Evolutionary conservation across 92 coral and sea anemone species (phyloP), one percentile per base, ranked within the genome.

Genomic region (Siderastrea radians): DNA sequence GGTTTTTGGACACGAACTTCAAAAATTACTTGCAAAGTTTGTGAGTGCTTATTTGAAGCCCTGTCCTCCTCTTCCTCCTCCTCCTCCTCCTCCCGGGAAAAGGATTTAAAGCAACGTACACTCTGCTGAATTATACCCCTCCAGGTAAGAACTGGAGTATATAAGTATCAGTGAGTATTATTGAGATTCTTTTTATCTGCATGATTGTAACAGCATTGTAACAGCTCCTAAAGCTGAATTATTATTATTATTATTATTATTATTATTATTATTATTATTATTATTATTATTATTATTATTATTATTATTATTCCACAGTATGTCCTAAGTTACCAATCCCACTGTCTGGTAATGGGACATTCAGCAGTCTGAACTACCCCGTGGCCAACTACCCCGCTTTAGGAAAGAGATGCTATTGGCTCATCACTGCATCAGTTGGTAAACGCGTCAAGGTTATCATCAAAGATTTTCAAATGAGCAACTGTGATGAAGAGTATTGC

Each of bases 291-390:
- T 26, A 26, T 26, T 26, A 26, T 26, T 26, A 26, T 26, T 26
- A 26, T 6, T 44, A 3, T 45, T 68, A 1, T 61, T 13, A 13
- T 68, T 12, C 45, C 2, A 19, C 38, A 3, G 46, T 14, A 47
- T 82, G 86, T 48, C 86, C 86, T 5, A 14, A 10, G 9, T 50
- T 13, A 45, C 26, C 86, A 61, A 48, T 69, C 46, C 69, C 44
- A 8, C 44, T 82, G 26, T 16, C 86, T 13, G 86, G 77, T 82
- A 26, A 48, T 12, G 88, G 88, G 15, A 60, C 0, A 53, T 72
- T 84, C 26, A 74, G 81, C 82, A 84, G 88, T 59, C 88, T 72
- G 3, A 64, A 46, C 49, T 84, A 84, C 72, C 88, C 80, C 6
- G 2, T 0, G 3, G 38, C 2, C 45, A 70, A 46, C 0, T 83